A percentile compares a stretch with the other conserved stretches of the same genome.
Conservation (phyloP, 2,888 invertebrate genomes). For the Syritta pipiens region DNA sequence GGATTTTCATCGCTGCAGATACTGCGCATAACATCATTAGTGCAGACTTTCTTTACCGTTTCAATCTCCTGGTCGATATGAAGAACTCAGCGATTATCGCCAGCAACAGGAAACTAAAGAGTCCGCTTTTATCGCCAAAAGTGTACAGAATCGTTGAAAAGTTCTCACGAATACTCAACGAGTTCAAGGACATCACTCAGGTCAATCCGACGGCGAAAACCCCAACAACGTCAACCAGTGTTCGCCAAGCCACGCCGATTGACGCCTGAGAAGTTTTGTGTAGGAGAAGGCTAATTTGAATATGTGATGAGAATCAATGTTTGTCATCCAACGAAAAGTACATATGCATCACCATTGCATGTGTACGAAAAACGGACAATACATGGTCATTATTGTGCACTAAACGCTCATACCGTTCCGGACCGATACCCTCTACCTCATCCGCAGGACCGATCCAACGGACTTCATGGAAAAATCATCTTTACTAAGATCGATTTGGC, state of each 20-base stretch:
- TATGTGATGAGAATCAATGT: conserved; percentile 73
- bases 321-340: conserved; percentile 75
- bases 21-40: conserved; percentile 26
- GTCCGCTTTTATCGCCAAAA: neutral
- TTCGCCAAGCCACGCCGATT: too few species aligned
- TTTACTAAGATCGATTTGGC: neutral
- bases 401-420: neutral
- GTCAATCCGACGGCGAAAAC: neutral
- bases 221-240: too few species aligned
- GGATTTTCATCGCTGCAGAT: conserved; percentile 22
- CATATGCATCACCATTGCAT: conserved; percentile 76
- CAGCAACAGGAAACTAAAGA: neutral
- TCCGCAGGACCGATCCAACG: neutral
- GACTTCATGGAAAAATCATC: neutral
- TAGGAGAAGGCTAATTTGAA: neutral
- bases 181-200: neutral
- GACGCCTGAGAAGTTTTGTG: neutral
- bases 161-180: neutral
- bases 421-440: too few species aligned
- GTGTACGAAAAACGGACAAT: conserved; percentile 71
- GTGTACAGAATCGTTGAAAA: neutral
- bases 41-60: conserved; percentile 14
- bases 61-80: conserved; percentile 11
- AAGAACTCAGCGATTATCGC: neutral
- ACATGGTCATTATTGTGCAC: neutral